Conservation (phyloP, 2,113 vertebrate genomes). For the Megaceryle torquata region DNA sequence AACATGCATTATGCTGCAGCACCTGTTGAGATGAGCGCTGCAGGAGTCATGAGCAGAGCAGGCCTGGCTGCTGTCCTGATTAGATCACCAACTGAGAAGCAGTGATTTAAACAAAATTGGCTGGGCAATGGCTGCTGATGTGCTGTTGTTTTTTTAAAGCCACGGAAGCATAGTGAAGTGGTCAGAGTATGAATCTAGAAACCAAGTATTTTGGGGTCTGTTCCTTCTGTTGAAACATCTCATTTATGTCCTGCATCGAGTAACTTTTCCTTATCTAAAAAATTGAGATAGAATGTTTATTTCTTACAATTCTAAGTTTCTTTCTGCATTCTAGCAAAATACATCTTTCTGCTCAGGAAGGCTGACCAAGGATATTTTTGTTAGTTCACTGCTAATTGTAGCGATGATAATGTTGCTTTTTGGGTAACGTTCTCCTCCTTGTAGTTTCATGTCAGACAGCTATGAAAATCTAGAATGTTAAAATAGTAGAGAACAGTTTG, state of each 20-base stretch:
- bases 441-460: neutral
- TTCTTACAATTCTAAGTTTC: neutral
- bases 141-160: neutral
- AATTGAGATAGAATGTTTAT: neutral
- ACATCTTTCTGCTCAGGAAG: neutral
- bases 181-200: neutral
- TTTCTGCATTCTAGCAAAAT: neutral
- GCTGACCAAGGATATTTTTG: neutral
- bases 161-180: neutral
- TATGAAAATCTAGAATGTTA: neutral
- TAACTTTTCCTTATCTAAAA: neutral
- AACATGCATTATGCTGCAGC: slow-evolving; percentile 36
- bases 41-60: slow-evolving; percentile 40
- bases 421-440: neutral
- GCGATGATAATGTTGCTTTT: neutral
- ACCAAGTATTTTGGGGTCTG: neutral
- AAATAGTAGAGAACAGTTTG: neutral
- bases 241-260: no score
- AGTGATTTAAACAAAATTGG: slow-evolving; percentile 61
- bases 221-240: rapidly evolving
- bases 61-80: slow-evolving; percentile 48
- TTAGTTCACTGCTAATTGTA: neutral
- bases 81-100: slow-evolving; percentile 48
- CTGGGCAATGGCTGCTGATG: slow-evolving; percentile 18
- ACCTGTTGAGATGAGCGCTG: slow-evolving; percentile 23